Evolutionary conservation across 2,113 vertebrate genomes (phyloP), one percentile per base, ranked within the genome.

Genomic region (Chauna torquata): DNA sequence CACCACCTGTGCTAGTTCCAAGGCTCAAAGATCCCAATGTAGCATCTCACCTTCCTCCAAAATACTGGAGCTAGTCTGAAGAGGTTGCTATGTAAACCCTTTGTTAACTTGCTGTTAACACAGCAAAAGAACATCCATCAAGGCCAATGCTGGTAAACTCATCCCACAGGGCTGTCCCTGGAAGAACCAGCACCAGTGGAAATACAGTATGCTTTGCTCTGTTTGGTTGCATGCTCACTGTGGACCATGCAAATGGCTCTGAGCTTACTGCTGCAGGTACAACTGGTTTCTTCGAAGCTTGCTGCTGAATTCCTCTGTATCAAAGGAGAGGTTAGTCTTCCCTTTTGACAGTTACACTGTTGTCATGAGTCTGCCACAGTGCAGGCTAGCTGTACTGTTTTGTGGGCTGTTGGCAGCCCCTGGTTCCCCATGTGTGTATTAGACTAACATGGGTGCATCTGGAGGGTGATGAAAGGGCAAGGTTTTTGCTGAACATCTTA

Each of bases 111-210:
- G 50, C 9, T 77, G 47, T 28, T n/a, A n/a, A 57, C 9, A 62
- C 11, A 15, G 23, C 55, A 52, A 17, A 57, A n/a, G 18, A 78
- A 20, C 58, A 82, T 12, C 82, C 65, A 27, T 7, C 69, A 50
- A 44, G 32, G 42, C 34, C 36, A 22, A 0, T 1, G 12, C 1
- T 12, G 62, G 65, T 22, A 44, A 52, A 7, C 24, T 1, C 32
- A 4, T 16, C 47, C 8, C 58, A 47, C 44, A 68, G 85, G n/a
- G 3, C 0, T 68, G 34, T 3, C 36, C 25, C 59, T 45, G 28
- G 11, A 19, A 50, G 82, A 81, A 52, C 9, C 47, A 77, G 74
- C 49, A 65, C 58, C 70, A 10, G 5, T 15, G 58, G 58, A 54
- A 92, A 64, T 2, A 20, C 2, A 34, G n/a, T 49, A 27, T 3